Evolutionary conservation across 2,888 invertebrate genomes (phyloP).

Genomic region (Scaptomyza caliginosa): DNA sequence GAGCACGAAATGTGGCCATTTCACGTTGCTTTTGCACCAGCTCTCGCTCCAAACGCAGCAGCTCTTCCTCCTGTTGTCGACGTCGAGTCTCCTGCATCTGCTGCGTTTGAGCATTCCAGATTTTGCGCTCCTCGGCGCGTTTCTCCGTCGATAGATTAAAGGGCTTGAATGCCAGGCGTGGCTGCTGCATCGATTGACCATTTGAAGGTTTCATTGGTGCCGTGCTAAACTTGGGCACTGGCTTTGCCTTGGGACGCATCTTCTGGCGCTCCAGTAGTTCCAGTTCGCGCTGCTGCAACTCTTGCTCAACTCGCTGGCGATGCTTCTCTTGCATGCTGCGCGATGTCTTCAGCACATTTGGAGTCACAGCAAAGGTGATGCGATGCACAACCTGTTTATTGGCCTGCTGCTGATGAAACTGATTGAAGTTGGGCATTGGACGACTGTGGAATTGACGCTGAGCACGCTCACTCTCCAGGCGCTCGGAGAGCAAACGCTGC

Average conservation of each 20-base stretch:
- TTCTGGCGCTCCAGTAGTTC: conserved; percentile 4
- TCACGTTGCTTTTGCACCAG: conserved; percentile 46
- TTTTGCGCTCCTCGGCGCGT: conserved; percentile 60
- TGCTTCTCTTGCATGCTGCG: conserved; percentile 42
- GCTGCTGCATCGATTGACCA: not conserved
- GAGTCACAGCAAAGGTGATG: conserved; percentile 55
- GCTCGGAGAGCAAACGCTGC: conserved; percentile 23
- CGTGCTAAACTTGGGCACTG: conserved; percentile 2
- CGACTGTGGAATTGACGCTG: conserved; percentile 67
- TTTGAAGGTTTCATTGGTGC: conserved; percentile 33
- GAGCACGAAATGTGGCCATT: conserved; percentile 54
- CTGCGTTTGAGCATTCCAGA: conserved; percentile 42
- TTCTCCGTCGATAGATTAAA: conserved; percentile 51
- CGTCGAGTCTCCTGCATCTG: conserved; percentile 41
- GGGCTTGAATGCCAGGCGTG: conserved; percentile 34
- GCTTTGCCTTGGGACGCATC: conserved; percentile 13
- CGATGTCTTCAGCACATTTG: conserved; percentile 63
- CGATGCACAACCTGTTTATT: conserved; percentile 37
- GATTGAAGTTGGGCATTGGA: conserved; percentile 67
- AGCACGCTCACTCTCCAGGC: conserved; percentile 38
- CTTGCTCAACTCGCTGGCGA: conserved; percentile 21
- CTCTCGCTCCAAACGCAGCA: conserved; percentile 28
- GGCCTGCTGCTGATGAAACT: conserved; percentile 41
- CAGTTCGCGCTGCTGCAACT: conserved; percentile 35
- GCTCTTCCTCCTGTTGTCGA: conserved; percentile 31